phyloP scores from a whole-genome alignment of 1,140 invertebrate genomes.

The Drosophila kurseongensis region DNA sequence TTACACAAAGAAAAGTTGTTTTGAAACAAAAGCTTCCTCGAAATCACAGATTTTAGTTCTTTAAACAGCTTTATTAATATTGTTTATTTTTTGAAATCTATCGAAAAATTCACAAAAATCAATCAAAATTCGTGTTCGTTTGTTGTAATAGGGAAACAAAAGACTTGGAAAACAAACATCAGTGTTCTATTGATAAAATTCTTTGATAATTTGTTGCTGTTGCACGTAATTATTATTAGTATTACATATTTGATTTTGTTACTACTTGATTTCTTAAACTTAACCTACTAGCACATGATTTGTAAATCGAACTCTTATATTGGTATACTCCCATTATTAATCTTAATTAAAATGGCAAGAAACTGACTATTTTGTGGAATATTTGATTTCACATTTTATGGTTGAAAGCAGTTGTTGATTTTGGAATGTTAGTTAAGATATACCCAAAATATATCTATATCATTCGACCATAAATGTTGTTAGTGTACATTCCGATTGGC shows the following conservation, averaged over 20 bases:
- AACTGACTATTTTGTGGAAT: too few relatives aligned
- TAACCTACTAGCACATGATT: too few relatives aligned
- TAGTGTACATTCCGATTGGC: constrained; percentile 19
- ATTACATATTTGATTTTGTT: too few relatives aligned
- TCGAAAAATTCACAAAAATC: too few relatives aligned
- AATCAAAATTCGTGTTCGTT: not conserved
- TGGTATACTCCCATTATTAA: too few relatives aligned
- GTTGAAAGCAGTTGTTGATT: too few relatives aligned
- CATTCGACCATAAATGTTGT: not conserved
- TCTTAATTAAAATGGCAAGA: too few relatives aligned
- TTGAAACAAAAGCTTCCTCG: not conserved
- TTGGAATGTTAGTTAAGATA: not conserved
- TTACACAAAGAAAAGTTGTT: constrained; percentile 12
- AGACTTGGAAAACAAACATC: not conserved
- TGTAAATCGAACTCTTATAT: too few relatives aligned
- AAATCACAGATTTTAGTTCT: not conserved
- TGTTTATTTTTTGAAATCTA: not conserved
- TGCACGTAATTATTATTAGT: too few relatives aligned
- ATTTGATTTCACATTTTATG: too few relatives aligned
- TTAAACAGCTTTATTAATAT: not conserved
- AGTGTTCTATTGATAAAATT: too few relatives aligned
- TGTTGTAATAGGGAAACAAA: not conserved
- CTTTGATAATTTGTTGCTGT: not conserved
- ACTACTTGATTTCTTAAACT: too few relatives aligned
- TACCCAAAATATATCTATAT: not conserved